These are phyloP conservation scores for Eulemur rubriventer DNA, from an alignment of 2,797 vertebrate species.

Conservation along the genomic window DNA sequence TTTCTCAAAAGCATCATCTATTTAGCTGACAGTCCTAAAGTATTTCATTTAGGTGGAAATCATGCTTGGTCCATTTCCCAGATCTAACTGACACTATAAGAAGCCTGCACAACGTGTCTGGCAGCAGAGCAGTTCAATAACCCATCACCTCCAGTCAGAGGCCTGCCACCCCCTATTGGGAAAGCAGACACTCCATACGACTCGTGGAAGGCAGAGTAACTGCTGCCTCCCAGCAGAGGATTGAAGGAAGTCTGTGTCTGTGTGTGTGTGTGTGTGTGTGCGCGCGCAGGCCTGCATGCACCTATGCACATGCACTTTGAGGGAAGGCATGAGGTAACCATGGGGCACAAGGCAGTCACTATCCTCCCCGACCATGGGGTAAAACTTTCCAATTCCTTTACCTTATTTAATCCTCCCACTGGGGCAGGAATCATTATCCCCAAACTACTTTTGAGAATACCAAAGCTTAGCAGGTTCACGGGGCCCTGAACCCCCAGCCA, in stretches of 20 bases:
- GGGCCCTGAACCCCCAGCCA: fast-evolving
- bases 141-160: neutral
- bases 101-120: neutral
- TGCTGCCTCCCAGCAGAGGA: neutral
- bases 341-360: neutral
- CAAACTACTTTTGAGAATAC: neutral
- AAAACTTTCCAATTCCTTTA: neutral
- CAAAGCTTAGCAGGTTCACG: fast-evolving
- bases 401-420: neutral
- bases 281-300: fast-evolving
- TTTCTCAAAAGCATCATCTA: slow-evolving; percentile 66
- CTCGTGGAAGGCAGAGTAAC: neutral
- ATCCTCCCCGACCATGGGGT: neutral
- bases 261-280: no score
- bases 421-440: neutral
- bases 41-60: slow-evolving; percentile 54
- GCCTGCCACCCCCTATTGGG: neutral
- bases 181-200: neutral
- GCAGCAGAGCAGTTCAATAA: neutral
- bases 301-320: fast-evolving
- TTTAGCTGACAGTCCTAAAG: slow-evolving; percentile 12
- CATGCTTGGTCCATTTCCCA: neutral
- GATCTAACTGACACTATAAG: neutral
- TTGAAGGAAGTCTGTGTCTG: fast-evolving
- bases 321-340: neutral